These are phyloP conservation scores for Nerophis ophidion DNA, from an alignment of 2,113 vertebrate species.

Conservation along the genomic window DNA sequence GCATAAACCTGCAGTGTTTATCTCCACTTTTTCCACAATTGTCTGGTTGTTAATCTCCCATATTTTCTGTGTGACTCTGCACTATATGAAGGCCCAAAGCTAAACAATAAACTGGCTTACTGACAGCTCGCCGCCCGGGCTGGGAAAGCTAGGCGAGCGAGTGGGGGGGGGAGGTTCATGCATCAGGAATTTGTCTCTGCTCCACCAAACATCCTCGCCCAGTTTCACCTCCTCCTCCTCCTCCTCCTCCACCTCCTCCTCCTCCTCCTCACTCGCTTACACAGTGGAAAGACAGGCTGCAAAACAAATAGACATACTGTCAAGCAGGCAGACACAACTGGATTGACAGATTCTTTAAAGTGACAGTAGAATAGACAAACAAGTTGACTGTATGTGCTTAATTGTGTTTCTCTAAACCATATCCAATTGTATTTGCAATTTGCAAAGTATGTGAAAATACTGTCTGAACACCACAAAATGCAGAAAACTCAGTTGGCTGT, in stretches of 20 bases:
- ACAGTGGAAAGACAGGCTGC: constrained; percentile 34
- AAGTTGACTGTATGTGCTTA: no score
- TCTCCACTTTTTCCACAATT: no score
- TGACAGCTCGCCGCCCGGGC: constrained; percentile 41
- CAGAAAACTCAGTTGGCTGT: no score
- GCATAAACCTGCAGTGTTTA: no score
- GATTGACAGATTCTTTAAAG: constrained; percentile 15
- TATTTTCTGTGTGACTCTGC: constrained; percentile 26
- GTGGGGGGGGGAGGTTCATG: constrained; percentile 41
- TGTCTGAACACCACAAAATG: no score
- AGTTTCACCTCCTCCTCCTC: constrained; percentile 35
- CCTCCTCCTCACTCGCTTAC: constrained; percentile 19
- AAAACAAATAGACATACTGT: constrained; percentile 45
- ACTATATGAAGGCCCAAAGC: constrained; percentile 25
- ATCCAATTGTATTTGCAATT: no score
- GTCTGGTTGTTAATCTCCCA: constrained; percentile 24
- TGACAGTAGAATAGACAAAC: no score
- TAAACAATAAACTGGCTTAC: constrained; percentile 43
- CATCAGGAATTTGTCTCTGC: constrained; percentile 46
- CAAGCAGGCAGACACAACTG: constrained; percentile 19
- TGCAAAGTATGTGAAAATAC: no score
- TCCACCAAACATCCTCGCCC: constrained; percentile 42
- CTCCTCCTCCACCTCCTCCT: no score
- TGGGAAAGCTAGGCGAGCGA: constrained; percentile 2
- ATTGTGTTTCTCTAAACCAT: no score